These are phyloP conservation scores for Synodontis membranacea DNA, from an alignment of 2,113 vertebrate species.

Conservation along the genomic window DNA sequence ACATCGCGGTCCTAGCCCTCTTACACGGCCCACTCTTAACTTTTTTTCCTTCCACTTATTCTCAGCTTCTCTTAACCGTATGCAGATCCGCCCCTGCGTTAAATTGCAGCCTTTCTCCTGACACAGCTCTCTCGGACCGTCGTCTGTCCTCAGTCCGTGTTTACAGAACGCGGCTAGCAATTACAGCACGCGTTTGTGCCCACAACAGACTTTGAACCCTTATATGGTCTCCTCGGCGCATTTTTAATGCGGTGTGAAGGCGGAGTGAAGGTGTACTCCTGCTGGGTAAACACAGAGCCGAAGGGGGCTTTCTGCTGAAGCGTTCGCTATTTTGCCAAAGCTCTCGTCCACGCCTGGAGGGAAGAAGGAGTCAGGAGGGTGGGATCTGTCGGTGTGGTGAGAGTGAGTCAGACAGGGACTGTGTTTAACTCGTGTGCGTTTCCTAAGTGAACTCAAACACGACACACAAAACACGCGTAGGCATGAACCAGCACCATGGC, in stretches of 20 bases:
- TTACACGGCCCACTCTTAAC: not conserved
- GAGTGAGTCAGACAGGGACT: conserved; percentile 67
- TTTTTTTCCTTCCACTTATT: not conserved
- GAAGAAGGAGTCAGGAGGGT: not conserved
- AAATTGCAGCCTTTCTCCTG: conserved; percentile 18
- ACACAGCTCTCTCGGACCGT: not conserved
- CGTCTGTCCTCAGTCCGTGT: not conserved
- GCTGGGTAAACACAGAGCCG: conserved; percentile 26
- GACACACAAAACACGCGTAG: not conserved
- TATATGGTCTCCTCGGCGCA: conserved; percentile 5
- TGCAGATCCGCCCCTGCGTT: not conserved
- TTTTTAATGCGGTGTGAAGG: conserved; percentile 6
- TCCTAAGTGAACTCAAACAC: not conserved
- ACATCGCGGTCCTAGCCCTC: not conserved
- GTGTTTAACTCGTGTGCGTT: not conserved
- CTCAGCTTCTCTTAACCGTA: not conserved
- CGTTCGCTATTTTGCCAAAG: not conserved
- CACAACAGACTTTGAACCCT: conserved; percentile 24
- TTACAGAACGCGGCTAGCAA: not conserved
- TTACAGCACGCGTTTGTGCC: conserved; percentile 15
- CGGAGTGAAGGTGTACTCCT: not conserved
- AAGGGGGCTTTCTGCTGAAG: conserved; percentile 2
- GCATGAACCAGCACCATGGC: not conserved
- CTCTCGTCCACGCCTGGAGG: no score
- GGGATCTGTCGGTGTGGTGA: conserved; percentile 56